phyloP scores from a whole-genome alignment of 2,888 invertebrate genomes.

The Nemotelus pantherinus region DNA sequence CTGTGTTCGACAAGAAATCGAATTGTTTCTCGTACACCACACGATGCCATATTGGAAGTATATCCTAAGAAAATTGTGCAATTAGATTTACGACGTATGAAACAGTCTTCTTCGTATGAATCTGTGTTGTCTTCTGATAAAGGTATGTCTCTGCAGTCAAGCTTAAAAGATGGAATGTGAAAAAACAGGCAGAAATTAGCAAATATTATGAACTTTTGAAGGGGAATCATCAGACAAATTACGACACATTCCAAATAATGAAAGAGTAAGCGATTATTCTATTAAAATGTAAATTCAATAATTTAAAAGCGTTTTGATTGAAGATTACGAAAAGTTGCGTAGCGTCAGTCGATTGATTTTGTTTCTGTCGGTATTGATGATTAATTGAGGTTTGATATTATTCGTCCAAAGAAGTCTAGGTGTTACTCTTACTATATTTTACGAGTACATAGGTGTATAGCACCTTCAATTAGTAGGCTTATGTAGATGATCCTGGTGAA shows the following conservation, averaged over 20 bases:
- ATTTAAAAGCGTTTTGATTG: no score
- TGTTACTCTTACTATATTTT: no score
- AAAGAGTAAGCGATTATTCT: not conserved
- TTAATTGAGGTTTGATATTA: no score
- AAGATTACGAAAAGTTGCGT: no score
- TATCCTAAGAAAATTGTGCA: slow-evolving; percentile 98
- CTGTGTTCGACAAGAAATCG: slow-evolving; percentile 85
- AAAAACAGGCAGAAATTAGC: not conserved
- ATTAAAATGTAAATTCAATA: not conserved
- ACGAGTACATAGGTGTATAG: no score
- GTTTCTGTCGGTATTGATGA: no score
- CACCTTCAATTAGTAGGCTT: no score
- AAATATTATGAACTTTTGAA: not conserved
- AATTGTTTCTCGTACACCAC: slow-evolving; percentile 91
- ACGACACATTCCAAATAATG: no score
- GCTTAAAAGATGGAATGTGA: slow-evolving; percentile 61
- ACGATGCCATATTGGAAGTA: slow-evolving; percentile 97
- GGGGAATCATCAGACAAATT: no score
- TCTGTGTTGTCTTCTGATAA: slow-evolving; percentile 75
- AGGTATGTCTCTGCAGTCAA: slow-evolving; percentile 76
- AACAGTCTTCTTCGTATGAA: slow-evolving; percentile 79
- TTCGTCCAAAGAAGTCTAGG: no score
- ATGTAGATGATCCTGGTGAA: no score
- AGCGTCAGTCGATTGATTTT: no score
- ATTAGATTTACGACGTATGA: slow-evolving; percentile 77